Evolutionary conservation across 2,888 invertebrate species (phyloP).

Genomic region (Selenia dentaria): DNA sequence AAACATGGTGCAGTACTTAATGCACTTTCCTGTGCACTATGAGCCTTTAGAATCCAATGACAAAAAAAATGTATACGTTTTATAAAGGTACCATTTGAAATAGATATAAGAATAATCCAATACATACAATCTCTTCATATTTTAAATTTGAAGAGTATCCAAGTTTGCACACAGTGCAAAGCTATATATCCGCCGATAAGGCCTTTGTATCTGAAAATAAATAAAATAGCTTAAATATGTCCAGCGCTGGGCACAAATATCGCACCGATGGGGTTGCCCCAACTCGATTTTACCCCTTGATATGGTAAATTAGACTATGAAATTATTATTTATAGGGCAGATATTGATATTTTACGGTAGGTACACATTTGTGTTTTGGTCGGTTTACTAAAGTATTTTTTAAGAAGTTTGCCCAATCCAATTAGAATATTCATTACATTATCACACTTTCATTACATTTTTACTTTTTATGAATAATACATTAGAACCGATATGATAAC

Average conservation of each 20-base stretch:
- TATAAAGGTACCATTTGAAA: too few species aligned
- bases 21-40: too few species aligned
- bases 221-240: conserved; percentile 82
- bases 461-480: too few species aligned
- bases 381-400: too few species aligned
- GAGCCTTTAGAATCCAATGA: too few species aligned
- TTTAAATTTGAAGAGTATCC: conserved; percentile 26
- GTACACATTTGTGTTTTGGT: not conserved
- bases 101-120: too few species aligned
- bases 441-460: too few species aligned
- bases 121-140: not conserved
- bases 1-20: too few species aligned
- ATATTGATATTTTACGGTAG: conserved; percentile 18
- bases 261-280: conserved; percentile 37
- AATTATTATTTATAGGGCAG: conserved; percentile 21
- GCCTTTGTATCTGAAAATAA: conserved; percentile 81
- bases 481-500: too few species aligned
- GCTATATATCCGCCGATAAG: conserved; percentile 78
- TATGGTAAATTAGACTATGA: conserved; percentile 33
- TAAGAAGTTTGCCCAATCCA: too few species aligned
- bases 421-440: too few species aligned
- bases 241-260: conserved; percentile 66
- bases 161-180: conserved; percentile 46
- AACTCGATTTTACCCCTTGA: conserved; percentile 34
- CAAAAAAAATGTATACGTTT: too few species aligned